Evolutionary conservation across 2,797 vertebrate species (phyloP).

Genomic region (Poeciliopsis gracilis): DNA sequence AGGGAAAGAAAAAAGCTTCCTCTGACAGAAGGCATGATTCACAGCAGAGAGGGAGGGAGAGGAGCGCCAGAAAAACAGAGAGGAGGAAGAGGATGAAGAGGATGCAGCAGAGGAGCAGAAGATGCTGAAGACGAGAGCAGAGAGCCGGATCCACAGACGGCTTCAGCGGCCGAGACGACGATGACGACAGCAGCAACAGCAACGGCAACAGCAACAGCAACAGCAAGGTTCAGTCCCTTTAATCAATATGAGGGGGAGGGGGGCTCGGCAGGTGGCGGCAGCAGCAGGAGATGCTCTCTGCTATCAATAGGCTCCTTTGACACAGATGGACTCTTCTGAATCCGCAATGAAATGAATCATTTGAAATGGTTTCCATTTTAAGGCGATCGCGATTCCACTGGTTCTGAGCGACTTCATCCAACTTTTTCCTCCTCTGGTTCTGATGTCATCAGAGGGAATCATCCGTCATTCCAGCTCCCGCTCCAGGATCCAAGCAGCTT

Average conservation of each 20-base stretch:
- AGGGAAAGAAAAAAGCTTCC: conserved; percentile 58
- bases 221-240: conserved; percentile 56
- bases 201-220: too few relatives aligned
- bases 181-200: conserved; percentile 21
- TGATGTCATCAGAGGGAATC: too few relatives aligned
- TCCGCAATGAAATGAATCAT: conserved; percentile 47
- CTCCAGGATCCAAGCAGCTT: neutral
- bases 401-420: too few relatives aligned
- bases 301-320: conserved; percentile 70
- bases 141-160: conserved; percentile 48
- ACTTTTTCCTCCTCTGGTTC: too few relatives aligned
- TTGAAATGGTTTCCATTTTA: neutral
- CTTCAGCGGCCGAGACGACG: conserved; percentile 48
- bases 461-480: too few relatives aligned
- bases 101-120: conserved; percentile 32
- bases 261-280: conserved; percentile 33
- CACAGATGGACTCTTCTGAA: conserved; percentile 55
- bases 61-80: conserved; percentile 42
- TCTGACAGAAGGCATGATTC: conserved; percentile 82
- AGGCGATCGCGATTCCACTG: too few relatives aligned
- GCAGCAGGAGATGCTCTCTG: conserved; percentile 51
- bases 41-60: conserved; percentile 57
- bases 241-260: conserved; percentile 56
- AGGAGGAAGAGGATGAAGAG: conserved; percentile 41
- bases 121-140: conserved; percentile 54